phyloP scores from a whole-genome alignment of 2,113 vertebrate genomes.

The Stomatorhinus ivindoensis region DNA sequence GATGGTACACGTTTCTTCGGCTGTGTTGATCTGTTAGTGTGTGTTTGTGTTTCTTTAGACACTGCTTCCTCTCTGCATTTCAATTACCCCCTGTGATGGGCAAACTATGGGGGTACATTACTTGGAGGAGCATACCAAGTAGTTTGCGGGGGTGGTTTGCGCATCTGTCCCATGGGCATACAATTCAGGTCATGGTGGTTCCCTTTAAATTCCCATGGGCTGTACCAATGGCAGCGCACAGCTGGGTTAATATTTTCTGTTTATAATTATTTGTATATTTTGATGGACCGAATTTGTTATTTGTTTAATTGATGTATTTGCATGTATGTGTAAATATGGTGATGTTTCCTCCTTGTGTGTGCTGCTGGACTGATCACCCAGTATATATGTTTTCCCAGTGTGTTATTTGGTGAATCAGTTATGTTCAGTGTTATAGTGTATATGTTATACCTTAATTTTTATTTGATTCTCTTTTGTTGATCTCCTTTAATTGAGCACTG shows the following conservation, averaged over 20 bases:
- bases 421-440: background rate
- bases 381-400: background rate
- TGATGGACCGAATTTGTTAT: background rate
- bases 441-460: background rate
- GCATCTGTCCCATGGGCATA: background rate
- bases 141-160: background rate
- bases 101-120: background rate
- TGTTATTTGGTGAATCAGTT: background rate
- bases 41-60: background rate
- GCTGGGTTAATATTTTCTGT: background rate
- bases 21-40: background rate
- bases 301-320: background rate
- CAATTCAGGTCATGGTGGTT: background rate
- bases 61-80: background rate
- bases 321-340: background rate
- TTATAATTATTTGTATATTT: background rate
- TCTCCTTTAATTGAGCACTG: background rate
- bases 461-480: background rate
- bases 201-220: background rate
- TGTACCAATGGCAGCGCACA: background rate
- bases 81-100: background rate
- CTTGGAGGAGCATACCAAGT: background rate
- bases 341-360: background rate
- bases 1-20: background rate
- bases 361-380: background rate